Evolutionary conservation across 2,113 vertebrate genomes (phyloP).

Genomic region (Paralichthys olivaceus): DNA sequence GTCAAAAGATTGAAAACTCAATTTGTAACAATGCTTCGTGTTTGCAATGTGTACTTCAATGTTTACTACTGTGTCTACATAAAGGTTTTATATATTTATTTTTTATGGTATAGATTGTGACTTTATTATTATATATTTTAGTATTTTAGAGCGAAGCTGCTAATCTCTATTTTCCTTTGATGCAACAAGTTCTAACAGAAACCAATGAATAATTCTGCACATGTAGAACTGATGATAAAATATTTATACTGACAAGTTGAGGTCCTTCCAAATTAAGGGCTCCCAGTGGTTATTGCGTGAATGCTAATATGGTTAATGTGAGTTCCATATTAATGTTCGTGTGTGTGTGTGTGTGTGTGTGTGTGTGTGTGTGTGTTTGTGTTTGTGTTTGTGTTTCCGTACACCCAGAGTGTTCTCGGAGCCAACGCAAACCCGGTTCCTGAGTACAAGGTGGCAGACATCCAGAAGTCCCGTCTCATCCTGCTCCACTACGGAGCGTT

Average conservation of each 20-base stretch:
- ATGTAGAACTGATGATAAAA: neutral
- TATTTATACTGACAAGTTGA: neutral
- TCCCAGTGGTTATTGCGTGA: neutral
- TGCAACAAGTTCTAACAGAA: neutral
- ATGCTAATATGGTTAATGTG: neutral
- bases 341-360: neutral
- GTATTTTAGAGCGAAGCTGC: neutral
- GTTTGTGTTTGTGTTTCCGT: neutral
- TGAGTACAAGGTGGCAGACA: slow-evolving; percentile 87
- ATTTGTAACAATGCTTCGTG: neutral
- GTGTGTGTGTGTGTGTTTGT: slow-evolving; percentile 3
- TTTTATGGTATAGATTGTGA: neutral
- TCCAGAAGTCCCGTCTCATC: slow-evolving; percentile 87
- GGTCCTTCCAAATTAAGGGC: slow-evolving; percentile 1
- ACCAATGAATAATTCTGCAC: neutral
- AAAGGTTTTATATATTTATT: too few species aligned
- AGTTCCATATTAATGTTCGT: neutral
- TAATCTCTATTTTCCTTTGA: neutral
- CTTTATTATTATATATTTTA: too few species aligned
- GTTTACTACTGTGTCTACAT: too few species aligned
- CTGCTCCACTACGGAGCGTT: slow-evolving; percentile 89
- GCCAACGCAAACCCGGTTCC: slow-evolving; percentile 85
- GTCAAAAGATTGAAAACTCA: neutral
- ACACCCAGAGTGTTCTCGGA: slow-evolving; percentile 78
- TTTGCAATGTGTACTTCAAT: too few species aligned